Percentiles rank a stretch among this genome's conserved stretches.
phyloP scores from a whole-genome alignment of 2,797 vertebrate genomes.

The Enteromius mattozi region DNA sequence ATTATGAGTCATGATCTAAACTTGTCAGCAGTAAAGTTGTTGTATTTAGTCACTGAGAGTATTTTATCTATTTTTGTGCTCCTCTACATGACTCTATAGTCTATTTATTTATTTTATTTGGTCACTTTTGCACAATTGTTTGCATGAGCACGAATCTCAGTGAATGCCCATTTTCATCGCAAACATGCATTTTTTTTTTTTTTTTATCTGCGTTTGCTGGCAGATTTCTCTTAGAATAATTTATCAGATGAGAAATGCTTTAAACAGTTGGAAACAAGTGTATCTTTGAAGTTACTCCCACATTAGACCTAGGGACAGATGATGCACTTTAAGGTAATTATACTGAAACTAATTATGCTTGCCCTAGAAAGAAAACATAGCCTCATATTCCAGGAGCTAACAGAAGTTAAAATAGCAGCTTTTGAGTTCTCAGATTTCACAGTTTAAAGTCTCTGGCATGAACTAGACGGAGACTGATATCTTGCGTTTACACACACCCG shows the following conservation, averaged over 20 bases:
- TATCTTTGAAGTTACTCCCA: slow-evolving; percentile 57
- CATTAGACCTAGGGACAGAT: slow-evolving; percentile 57
- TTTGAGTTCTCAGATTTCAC: slow-evolving; percentile 53
- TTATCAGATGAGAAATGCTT: slow-evolving; percentile 53
- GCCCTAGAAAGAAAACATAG: slow-evolving; percentile 58
- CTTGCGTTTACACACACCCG: slow-evolving; percentile 37
- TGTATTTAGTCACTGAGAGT: background rate
- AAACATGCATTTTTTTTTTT: background rate
- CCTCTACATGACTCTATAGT: background rate
- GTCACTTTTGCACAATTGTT: slow-evolving; percentile 14
- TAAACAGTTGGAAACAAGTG: slow-evolving; percentile 54
- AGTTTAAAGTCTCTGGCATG: slow-evolving; percentile 43
- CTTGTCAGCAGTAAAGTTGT: background rate
- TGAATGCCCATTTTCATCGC: background rate
- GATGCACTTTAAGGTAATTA: slow-evolving; percentile 57
- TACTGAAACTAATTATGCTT: slow-evolving; percentile 57
- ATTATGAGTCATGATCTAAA: background rate
- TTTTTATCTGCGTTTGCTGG: slow-evolving; percentile 11
- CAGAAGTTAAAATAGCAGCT: slow-evolving; percentile 56
- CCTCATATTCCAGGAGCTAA: slow-evolving; percentile 33
- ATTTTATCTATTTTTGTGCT: background rate
- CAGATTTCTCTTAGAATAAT: slow-evolving; percentile 44
- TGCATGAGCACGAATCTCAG: background rate
- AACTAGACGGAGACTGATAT: slow-evolving; percentile 45
- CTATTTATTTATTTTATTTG: background rate